Conservation (phyloP, 2,888 invertebrate genomes). For the Aricia artaxerxes region DNA sequence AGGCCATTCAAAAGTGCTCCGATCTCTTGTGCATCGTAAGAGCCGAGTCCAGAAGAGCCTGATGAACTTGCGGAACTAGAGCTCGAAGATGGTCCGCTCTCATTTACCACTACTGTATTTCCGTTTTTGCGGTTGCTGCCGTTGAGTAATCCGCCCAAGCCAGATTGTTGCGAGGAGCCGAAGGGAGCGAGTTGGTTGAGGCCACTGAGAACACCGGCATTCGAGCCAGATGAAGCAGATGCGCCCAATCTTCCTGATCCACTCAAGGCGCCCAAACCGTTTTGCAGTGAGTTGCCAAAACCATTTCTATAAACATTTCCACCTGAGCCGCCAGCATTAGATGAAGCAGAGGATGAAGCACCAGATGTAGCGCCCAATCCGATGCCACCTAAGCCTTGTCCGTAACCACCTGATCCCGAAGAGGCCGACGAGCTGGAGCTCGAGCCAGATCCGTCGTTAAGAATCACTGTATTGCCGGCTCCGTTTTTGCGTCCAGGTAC, state of each 20-base stretch:
- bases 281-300: too few species aligned
- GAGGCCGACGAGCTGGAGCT: too few species aligned
- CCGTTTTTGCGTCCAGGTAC: constrained; percentile 15
- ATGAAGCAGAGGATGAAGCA: not conserved
- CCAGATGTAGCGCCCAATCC: not conserved
- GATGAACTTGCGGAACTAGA: constrained; percentile 11
- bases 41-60: constrained; percentile 22
- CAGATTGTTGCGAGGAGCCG: too few species aligned
- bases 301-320: too few species aligned
- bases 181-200: too few species aligned
- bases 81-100: constrained; percentile 11
- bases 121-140: not conserved
- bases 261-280: too few species aligned
- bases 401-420: too few species aligned
- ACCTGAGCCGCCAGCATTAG: not conserved
- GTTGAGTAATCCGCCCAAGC: too few species aligned
- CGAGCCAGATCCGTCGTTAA: not conserved
- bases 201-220: too few species aligned
- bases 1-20: not conserved
- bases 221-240: too few species aligned
- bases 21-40: not conserved
- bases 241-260: too few species aligned
- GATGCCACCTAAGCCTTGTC: too few species aligned
- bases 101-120: constrained; percentile 3
- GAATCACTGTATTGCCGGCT: not conserved